Conservation (phyloP, 2,113 vertebrate genomes). For the Gulo gulo region DNA sequence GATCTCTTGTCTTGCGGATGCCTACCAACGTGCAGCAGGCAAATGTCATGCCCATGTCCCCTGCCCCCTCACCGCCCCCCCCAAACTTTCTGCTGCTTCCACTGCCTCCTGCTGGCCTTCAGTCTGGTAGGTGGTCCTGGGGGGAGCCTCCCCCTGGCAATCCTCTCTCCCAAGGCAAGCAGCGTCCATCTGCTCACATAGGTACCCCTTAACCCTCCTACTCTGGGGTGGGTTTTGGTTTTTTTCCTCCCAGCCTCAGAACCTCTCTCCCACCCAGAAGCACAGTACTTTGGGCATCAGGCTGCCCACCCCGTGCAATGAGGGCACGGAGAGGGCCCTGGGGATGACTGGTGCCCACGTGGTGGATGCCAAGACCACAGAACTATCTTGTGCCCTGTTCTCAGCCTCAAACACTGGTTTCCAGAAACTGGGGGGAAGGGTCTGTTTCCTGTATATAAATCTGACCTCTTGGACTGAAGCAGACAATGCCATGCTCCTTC, state of each 20-base stretch:
- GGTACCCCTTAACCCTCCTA: not conserved
- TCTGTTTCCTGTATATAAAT: not conserved
- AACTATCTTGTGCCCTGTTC: not conserved
- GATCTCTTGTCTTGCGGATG: not conserved
- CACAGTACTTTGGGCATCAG: not conserved
- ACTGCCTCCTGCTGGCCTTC: not conserved
- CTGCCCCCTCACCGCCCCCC: not conserved
- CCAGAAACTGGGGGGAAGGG: not conserved
- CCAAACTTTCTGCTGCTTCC: not conserved
- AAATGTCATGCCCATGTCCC: not conserved
- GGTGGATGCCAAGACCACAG: not conserved
- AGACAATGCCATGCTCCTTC: not conserved
- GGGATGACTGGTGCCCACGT: not conserved
- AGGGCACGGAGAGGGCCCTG: not conserved
- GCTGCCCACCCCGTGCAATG: not conserved
- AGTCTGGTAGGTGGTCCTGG: not conserved
- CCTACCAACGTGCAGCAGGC: not conserved
- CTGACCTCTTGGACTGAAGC: not conserved
- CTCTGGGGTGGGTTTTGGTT: not conserved
- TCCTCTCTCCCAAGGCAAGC: not conserved
- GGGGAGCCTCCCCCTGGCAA: not conserved
- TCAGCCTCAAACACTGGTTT: not conserved
- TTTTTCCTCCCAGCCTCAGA: not conserved
- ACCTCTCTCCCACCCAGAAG: not conserved
- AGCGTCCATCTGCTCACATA: not conserved